Conservation (phyloP, 2,888 invertebrate genomes). For the Empis stercorea region DNA sequence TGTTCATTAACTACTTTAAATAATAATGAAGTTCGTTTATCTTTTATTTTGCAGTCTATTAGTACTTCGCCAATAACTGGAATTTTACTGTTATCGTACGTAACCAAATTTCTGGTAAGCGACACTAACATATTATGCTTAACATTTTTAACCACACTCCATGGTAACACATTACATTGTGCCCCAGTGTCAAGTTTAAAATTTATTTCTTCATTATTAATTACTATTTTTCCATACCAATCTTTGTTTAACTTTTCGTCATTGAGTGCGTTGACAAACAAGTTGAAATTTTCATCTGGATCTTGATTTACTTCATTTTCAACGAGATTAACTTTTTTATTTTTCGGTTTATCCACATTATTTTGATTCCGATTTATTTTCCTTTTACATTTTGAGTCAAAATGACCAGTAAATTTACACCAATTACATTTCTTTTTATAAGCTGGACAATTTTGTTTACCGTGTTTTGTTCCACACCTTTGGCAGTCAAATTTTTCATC, state of each 20-base stretch:
- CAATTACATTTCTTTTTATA: constrained; percentile 2
- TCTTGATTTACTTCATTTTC: background rate
- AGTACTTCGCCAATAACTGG: background rate
- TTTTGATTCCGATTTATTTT: background rate
- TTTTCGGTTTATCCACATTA: background rate
- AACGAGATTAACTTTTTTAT: background rate
- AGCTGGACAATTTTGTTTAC: constrained; percentile 4
- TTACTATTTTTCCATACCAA: constrained; percentile 3
- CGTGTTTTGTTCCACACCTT: constrained; percentile 3
- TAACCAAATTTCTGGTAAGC: background rate
- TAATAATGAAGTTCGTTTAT: constrained; percentile 1
- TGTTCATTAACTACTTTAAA: background rate
- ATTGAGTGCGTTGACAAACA: background rate
- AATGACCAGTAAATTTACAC: constrained; percentile 3
- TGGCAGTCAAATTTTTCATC: no score
- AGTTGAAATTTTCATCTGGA: background rate
- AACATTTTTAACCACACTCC: background rate
- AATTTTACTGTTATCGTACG: background rate
- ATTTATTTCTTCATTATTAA: background rate
- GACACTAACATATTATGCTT: background rate
- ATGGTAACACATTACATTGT: background rate
- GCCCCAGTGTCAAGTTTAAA: background rate
- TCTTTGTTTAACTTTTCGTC: background rate
- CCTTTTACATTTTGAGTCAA: background rate
- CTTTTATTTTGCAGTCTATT: background rate